These are phyloP conservation scores for Aythya baeri DNA, from an alignment of 2,113 vertebrate species.

Conservation along the genomic window DNA sequence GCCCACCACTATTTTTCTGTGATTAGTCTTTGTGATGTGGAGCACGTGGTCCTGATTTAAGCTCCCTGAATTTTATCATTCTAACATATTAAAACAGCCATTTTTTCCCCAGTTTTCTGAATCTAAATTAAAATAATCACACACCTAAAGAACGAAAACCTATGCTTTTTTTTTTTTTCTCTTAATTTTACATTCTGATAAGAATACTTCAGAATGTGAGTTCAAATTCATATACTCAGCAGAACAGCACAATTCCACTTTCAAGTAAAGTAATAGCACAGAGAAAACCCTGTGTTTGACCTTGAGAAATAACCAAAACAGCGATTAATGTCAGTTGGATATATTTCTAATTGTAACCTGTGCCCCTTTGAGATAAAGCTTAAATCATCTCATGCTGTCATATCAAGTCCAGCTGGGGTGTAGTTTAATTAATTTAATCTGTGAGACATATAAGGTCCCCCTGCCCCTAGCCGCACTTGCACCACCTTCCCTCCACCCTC, in stretches of 20 bases:
- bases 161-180: not conserved
- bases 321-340: not conserved
- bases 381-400: not conserved
- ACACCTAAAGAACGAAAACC: not conserved
- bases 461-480: not conserved
- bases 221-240: not conserved
- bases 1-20: not conserved
- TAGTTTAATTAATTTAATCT: not conserved
- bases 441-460: not conserved
- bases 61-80: not conserved
- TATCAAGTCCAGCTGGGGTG: not conserved
- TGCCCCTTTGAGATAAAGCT: not conserved
- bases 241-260: not conserved
- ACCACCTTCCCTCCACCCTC: not conserved
- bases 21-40: not conserved
- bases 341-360: not conserved
- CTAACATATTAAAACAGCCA: not conserved
- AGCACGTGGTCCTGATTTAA: not conserved
- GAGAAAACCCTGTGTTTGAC: not conserved
- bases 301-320: not conserved
- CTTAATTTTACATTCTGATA: not conserved
- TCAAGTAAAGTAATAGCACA: not conserved
- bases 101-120: not conserved
- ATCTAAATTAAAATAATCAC: not conserved
- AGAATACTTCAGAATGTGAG: not conserved